Percentiles rank a stretch among this genome's conserved stretches.
Conservation (phyloP, 1,140 invertebrate genomes). For the Drosophila orosa region DNA sequence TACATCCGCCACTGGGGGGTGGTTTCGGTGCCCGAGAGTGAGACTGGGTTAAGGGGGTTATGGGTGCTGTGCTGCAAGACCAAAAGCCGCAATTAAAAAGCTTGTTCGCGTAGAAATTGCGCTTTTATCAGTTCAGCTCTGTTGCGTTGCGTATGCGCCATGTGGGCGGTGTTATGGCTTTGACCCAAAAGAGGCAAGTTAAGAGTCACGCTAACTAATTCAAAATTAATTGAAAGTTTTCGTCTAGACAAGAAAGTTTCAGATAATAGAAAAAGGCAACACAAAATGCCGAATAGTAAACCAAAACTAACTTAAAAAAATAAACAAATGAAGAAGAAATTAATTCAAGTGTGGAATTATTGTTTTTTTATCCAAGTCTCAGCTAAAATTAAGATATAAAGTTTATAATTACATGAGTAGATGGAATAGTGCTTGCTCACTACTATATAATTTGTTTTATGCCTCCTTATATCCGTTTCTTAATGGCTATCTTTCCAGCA, state of each 20-base stretch:
- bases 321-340: background rate
- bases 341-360: background rate
- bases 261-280: background rate
- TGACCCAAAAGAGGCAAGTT: background rate
- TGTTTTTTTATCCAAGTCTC: background rate
- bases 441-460: background rate
- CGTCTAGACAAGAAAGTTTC: conserved; percentile 7
- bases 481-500: background rate
- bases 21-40: background rate
- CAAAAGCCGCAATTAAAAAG: conserved; percentile 52
- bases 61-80: background rate
- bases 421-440: background rate
- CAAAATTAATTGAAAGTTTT: conserved; percentile 27
- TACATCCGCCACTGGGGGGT: conserved; percentile 38
- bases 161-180: conserved; percentile 16
- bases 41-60: conserved; percentile 18
- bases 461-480: too few relatives aligned
- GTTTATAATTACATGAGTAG: background rate
- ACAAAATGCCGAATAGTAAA: background rate
- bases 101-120: conserved; percentile 37
- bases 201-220: conserved; percentile 29
- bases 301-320: background rate
- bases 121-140: conserved; percentile 32
- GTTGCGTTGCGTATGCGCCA: conserved; percentile 46
- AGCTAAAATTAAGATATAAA: background rate